phyloP scores from a whole-genome alignment of 2,888 invertebrate genomes.

The Flabesymbios commensalis region DNA sequence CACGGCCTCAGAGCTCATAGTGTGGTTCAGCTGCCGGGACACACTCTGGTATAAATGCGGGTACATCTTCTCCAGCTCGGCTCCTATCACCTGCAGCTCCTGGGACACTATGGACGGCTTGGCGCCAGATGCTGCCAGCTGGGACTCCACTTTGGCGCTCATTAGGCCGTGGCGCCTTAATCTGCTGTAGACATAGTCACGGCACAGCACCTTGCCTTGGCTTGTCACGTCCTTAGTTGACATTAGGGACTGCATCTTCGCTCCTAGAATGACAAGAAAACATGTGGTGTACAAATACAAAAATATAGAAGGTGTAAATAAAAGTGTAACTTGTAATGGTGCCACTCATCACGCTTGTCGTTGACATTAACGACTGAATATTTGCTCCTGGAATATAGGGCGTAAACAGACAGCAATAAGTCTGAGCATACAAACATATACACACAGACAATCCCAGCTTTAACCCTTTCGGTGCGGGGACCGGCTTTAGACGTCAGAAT shows the following conservation, averaged over 20 bases:
- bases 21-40: constrained; percentile 53
- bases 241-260: neutral
- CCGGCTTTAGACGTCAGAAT: no score
- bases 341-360: no score
- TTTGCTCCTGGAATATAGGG: no score
- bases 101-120: constrained; percentile 9
- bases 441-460: no score
- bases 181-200: constrained; percentile 29
- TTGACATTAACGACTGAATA: no score
- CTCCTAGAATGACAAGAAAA: no score
- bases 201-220: constrained; percentile 16
- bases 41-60: constrained; percentile 53
- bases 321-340: no score
- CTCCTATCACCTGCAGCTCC: constrained; percentile 46
- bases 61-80: constrained; percentile 57
- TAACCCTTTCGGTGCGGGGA: no score
- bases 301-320: no score
- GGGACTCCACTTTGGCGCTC: neutral
- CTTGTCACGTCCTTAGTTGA: neutral
- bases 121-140: neutral
- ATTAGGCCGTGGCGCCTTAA: constrained; percentile 5
- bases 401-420: no score
- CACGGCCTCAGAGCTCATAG: constrained; percentile 20
- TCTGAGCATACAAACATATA: no score
- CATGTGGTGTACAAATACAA: no score